These are phyloP conservation scores for Dendrocincla fuliginosa DNA, from an alignment of 2,797 vertebrate genomes.

Conservation along the genomic window DNA sequence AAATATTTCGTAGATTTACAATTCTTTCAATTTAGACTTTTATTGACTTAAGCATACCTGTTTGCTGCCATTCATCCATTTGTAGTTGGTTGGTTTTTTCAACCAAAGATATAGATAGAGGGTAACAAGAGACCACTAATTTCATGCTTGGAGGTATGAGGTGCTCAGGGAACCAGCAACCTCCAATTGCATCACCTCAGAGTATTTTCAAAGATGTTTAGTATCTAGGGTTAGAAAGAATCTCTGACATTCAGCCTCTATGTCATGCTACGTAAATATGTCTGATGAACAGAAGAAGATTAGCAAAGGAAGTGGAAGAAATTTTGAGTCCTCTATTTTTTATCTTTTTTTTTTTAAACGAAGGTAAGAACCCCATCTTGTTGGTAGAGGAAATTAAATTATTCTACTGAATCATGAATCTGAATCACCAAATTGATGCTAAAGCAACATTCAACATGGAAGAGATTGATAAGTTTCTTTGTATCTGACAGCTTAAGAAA, in stretches of 20 bases:
- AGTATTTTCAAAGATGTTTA: not conserved
- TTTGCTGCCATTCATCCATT: slow-evolving; percentile 17
- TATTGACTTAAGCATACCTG: not conserved
- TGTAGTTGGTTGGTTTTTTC: not conserved
- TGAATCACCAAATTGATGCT: not conserved
- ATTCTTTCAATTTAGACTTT: slow-evolving; percentile 6
- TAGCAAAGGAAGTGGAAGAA: not conserved
- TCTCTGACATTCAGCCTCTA: not conserved
- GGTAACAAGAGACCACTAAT: not conserved
- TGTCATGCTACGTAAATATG: not conserved
- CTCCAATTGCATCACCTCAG: not conserved
- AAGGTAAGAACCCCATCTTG: accelerated
- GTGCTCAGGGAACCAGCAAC: not conserved
- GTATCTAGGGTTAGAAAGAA: not conserved
- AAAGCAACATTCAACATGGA: not conserved
- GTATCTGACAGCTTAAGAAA: not conserved
- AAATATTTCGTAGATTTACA: slow-evolving; percentile 39
- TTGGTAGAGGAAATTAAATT: not conserved
- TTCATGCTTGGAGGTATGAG: not conserved
- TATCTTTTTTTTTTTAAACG: not conserved
- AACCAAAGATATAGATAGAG: not conserved
- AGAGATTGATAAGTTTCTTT: not conserved
- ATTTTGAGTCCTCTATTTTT: not conserved
- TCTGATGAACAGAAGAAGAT: not conserved
- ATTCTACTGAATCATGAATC: not conserved